Evolutionary conservation across 1,140 invertebrate species (phyloP), one percentile per base, ranked within the genome.

Genomic region (Thaumatotibia leucotreta): DNA sequence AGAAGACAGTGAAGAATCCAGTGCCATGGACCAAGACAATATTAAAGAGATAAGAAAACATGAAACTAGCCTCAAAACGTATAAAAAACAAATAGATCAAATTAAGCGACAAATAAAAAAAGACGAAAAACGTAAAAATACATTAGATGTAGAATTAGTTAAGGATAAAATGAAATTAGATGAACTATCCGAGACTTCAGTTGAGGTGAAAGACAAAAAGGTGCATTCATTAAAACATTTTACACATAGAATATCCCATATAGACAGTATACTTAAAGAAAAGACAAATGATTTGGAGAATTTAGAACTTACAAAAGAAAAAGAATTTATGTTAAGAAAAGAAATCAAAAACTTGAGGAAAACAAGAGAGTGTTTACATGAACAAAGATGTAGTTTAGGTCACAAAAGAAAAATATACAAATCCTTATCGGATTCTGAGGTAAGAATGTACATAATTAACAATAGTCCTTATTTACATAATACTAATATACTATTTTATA

Each of bases 321-420:
- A 94, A 61, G 95, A 96, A 75, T 91, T 93, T 4, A 80, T 93
- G 69, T 80, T 96, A 9, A 92, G 96, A 22, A 94, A 96, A 70
- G 97, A 97, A 87, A 97, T 97, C 24, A 92, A 94, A 68, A 96
- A 96, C 79, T 86, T 98, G 45, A 88, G 96, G 22, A 94, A 94
- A 70, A 96, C 95, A 0, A 92, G 96, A 32, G 96, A 97, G 72
- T 94, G 94, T 77, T 84, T 98, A 31, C 89, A 96, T 49, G 95
- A 96, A 52, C 94, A 96, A 77, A 93, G 95, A 58, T 95, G 94
- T 74, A 92, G 93, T 69, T 88, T 97, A 62, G 95, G 97, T 76
- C 93, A 94, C 32, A 97, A 97, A 80, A 93, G 96, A 11, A 95
- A 96, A 77, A 93, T 95, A n/a, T 95, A 95, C 78, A 93, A 94